Conservation (phyloP, 2,797 vertebrate species). For the Triplophysa bombifrons region DNA sequence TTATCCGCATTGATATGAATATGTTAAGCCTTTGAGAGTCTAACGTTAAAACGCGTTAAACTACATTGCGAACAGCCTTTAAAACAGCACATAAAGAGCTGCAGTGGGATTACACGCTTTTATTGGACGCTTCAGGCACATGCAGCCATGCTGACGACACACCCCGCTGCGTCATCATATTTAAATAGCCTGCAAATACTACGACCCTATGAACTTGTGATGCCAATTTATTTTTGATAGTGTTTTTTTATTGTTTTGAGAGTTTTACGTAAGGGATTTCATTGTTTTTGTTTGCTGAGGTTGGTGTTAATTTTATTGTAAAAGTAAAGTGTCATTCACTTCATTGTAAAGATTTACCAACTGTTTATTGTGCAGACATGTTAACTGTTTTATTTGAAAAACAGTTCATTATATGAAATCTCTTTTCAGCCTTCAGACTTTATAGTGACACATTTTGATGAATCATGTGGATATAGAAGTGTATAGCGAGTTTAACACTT, state of each 20-base stretch:
- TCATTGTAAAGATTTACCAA: background rate
- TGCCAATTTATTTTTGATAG: background rate
- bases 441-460: background rate
- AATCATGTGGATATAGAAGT: background rate
- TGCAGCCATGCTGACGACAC: slow-evolving; percentile 43
- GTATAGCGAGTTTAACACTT: background rate
- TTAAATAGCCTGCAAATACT: background rate
- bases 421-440: background rate
- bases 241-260: background rate
- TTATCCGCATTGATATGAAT: background rate
- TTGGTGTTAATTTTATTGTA: background rate
- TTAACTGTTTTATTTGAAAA: background rate
- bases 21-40: background rate
- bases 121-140: slow-evolving; percentile 20
- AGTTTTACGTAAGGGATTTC: background rate
- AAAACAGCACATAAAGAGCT: background rate
- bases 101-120: background rate
- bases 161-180: slow-evolving; percentile 39
- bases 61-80: background rate
- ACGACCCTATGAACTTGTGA: background rate
- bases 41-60: background rate
- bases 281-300: background rate
- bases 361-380: background rate
- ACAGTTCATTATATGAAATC: too few species aligned
- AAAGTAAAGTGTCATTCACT: background rate